Evolutionary conservation across 2,888 invertebrate genomes (phyloP), one percentile per base, ranked within the genome.

Genomic region (Nomada hirtipes): DNA sequence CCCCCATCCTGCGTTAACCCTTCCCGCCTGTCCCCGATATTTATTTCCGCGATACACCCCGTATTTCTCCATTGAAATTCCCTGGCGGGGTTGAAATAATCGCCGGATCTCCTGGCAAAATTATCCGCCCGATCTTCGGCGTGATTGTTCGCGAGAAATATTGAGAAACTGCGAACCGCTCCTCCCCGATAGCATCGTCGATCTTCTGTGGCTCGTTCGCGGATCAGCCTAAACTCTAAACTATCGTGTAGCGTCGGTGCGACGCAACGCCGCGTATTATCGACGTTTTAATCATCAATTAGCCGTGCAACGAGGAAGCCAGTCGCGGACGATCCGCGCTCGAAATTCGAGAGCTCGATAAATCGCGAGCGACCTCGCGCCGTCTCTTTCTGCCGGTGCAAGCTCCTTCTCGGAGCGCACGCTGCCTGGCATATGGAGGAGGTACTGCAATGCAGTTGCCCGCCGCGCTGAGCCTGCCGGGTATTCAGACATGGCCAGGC

Each of bases 371-470:
- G 47, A 44, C 13, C 65, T 67, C 61, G 65, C 65, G 76, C 82
- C 59, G 65, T 85, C 87, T 84, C 82, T 83, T 81, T 84, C 83
- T 76, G 85, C 26, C 76, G 74, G 61, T 82, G 70, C 76, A 70
- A 76, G 82, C 76, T 76, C 82, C 83, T 82, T 79, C 83, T 64
- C 80, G 74, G 72, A 73, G 83, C 77, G 81, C 83, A 76, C 81
- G 84, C 82, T 82, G 77, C 78, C 85, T 80, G 84, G 82, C 88
- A 89, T 84, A 88, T 88, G 88, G 87, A 88, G 89, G 88, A 89
- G 82, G 84, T 91, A 92, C 92, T 92, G 92, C 92, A 92, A 90
- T 92, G 92, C 92, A 92, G 92, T 92, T 81, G 91, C 89, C 88
- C 87, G 88, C 86, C 88, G 88, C 89, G 88, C 89, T 87, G 88